Base-by-base conservation (phyloP, 1,140 invertebrate species). In the Berghia stephanieae region DNA sequence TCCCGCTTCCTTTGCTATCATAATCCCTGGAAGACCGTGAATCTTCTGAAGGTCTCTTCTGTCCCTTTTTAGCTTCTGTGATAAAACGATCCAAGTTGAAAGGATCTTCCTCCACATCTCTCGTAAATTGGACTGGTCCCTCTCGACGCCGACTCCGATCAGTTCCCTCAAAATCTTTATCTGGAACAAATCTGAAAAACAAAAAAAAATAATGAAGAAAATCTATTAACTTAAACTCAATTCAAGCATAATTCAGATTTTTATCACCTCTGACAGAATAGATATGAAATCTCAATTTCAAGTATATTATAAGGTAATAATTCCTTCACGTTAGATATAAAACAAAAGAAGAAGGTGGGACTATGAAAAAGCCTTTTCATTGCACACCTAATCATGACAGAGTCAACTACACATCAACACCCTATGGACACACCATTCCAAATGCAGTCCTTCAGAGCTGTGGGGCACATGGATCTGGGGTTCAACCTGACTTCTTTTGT, bases 11-110 rank as follows among this genome's bases (percentile, higher is more conserved):
- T 68, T 80, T 84, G 55, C 60, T 49, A 34, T 87, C 86, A 78
- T 86, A 84, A 66, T 86, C 83, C 34, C 84, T 71, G 79, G 83
- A 84, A 13, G 83, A 84, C 24, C 86, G 71, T 31, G 86, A 82
- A 52, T 88, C 87, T 40, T 87, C 87, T 2, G 81, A 83, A 16
- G 83, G 73, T 10, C 89, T 81, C 81, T 90, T 90, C 68, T 88
- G 85, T 46, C 85, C 96, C 69, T 84, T 83, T 88, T 99, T 99
- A 69, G 96, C 97, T 89, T 97, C 95, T 81, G 95, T 96, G 91
- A 99, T 96, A 92, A 99, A 98, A 88, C 97, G 95, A 93, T 97
- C 96, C 83, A 99, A 91, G 91, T 97, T 97, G 89, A 99, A 99
- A 67, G 96, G 96, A 95, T 99, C 97, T 78, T 92, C 92, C 79